A percentile compares a stretch with the other conserved stretches of the same genome.
Evolutionary conservation across 2,888 invertebrate species (phyloP).

Genomic region (Pseudanteris insignis): DNA sequence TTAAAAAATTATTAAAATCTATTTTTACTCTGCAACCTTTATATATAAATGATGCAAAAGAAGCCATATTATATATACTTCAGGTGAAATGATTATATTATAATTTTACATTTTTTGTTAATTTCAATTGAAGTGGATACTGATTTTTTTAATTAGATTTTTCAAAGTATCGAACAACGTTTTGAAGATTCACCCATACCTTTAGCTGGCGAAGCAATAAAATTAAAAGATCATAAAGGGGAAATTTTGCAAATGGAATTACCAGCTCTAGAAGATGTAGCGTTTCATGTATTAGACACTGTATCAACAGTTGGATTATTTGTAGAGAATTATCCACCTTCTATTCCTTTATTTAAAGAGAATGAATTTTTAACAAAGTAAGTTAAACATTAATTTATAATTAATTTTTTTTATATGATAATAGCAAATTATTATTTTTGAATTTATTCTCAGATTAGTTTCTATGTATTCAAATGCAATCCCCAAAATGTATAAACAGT

Average conservation of each 20-base stretch:
- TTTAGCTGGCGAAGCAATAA: constrained; percentile 51
- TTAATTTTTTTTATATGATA: too few relatives aligned
- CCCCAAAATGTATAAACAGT: constrained; percentile 74
- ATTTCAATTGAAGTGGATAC: not conserved
- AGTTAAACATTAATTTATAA: not conserved
- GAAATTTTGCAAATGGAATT: constrained; percentile 61
- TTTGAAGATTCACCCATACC: constrained; percentile 55
- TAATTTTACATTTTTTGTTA: not conserved
- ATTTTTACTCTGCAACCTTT: constrained; percentile 75
- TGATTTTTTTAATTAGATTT: constrained; percentile 55
- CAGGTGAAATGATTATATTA: constrained; percentile 60
- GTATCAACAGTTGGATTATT: constrained; percentile 76
- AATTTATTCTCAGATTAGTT: constrained; percentile 71
- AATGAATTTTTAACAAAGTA: constrained; percentile 69
- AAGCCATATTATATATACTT: constrained; percentile 69
- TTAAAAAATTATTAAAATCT: constrained; percentile 73
- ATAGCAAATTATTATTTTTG: too few relatives aligned
- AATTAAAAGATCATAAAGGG: constrained; percentile 49
- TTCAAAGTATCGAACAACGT: constrained; percentile 56
- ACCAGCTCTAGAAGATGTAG: constrained; percentile 72
- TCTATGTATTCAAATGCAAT: constrained; percentile 80
- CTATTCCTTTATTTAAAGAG: constrained; percentile 69
- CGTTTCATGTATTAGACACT: constrained; percentile 76
- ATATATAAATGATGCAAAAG: constrained; percentile 72
- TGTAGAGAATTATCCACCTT: constrained; percentile 73